phyloP scores from a whole-genome alignment of 2,113 vertebrate species.

The Corythornis madagascariensis region DNA sequence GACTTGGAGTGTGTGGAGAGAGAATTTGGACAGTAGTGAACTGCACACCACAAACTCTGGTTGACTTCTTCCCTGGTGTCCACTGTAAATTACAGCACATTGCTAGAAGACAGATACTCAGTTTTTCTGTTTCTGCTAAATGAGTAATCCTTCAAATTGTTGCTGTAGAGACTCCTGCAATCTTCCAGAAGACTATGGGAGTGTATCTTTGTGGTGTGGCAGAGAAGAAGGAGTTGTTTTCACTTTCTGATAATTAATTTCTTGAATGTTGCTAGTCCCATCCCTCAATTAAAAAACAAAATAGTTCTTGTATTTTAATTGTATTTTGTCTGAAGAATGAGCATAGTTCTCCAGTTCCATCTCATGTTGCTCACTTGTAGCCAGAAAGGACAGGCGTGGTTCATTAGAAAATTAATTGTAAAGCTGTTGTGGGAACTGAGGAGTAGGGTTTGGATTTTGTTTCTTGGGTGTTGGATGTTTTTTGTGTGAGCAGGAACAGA shows the following conservation, averaged over 20 bases:
- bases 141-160: background rate
- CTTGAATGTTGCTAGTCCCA: background rate
- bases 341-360: background rate
- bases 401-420: background rate
- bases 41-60: background rate
- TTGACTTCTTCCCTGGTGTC: background rate
- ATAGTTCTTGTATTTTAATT: background rate
- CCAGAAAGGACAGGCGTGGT: background rate
- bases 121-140: background rate
- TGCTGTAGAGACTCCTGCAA: background rate
- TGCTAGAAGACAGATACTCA: background rate
- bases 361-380: background rate
- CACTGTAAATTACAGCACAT: background rate
- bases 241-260: background rate
- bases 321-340: background rate
- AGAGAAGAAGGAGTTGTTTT: background rate
- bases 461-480: background rate
- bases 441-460: background rate
- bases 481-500: background rate
- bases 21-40: background rate
- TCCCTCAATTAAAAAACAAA: background rate
- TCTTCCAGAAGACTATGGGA: background rate
- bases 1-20: background rate
- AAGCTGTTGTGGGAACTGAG: background rate
- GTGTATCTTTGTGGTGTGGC: background rate